Evolutionary conservation across 2,113 vertebrate species (phyloP).

Genomic region (Sinocyclocheilus maitianheensis): DNA sequence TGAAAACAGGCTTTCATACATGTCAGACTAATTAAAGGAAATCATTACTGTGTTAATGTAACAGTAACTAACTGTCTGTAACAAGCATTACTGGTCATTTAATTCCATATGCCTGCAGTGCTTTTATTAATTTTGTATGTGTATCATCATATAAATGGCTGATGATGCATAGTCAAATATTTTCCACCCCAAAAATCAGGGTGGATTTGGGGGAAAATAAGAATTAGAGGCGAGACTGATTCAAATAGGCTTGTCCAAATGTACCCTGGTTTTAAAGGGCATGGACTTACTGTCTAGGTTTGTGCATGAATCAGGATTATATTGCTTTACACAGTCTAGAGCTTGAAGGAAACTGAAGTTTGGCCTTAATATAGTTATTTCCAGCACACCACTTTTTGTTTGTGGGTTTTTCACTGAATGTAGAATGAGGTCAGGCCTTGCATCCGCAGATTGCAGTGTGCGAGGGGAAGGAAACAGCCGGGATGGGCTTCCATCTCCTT

Average conservation of each 20-base stretch:
- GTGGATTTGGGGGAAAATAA: neutral
- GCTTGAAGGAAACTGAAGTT: neutral
- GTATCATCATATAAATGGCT: neutral
- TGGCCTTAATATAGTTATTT: conserved; percentile 36
- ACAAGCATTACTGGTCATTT: neutral
- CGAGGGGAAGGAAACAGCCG: conserved; percentile 52
- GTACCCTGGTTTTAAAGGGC: neutral
- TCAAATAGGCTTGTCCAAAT: conserved; percentile 14
- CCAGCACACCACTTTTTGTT: neutral
- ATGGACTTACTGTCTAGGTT: conserved; percentile 3
- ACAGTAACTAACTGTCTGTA: neutral
- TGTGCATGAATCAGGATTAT: neutral
- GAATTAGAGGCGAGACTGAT: neutral
- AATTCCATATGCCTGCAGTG: neutral
- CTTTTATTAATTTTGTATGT: neutral
- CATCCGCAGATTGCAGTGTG: conserved; percentile 40
- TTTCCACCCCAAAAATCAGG: neutral
- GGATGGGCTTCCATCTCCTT: conserved; percentile 44
- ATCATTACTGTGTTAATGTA: neutral
- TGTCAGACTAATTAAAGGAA: no score
- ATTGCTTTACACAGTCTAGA: neutral
- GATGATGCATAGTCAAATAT: neutral
- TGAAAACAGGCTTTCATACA: no score
- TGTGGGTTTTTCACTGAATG: conserved; percentile 18
- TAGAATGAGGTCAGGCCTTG: conserved; percentile 50